A percentile compares a stretch with the other conserved stretches of the same genome.
phyloP scores from a whole-genome alignment of 2,797 vertebrate genomes.

The Phrynocephalus vlangalii region DNA sequence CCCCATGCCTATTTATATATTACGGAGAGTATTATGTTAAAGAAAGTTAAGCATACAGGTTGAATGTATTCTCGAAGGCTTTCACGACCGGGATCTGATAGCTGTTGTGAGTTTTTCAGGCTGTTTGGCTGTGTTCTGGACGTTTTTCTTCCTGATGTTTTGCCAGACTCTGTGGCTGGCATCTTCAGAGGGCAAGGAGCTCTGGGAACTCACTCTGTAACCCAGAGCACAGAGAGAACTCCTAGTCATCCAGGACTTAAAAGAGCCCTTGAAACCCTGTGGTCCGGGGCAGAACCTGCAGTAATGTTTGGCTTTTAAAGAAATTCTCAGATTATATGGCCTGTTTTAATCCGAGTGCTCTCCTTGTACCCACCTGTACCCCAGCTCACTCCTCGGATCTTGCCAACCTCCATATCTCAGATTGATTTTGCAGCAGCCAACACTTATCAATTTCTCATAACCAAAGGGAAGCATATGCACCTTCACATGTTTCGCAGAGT shows the following conservation, averaged over 20 bases:
- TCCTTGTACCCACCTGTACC: not conserved
- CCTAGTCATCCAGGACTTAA: no score
- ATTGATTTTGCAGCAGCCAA: not conserved
- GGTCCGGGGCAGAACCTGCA: not conserved
- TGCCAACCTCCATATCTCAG: not conserved
- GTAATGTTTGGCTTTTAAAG: not conserved
- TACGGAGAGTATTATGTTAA: not conserved
- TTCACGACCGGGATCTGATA: no score
- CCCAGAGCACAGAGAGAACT: no score
- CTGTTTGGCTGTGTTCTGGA: no score
- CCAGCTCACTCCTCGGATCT: not conserved
- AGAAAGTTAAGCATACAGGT: not conserved
- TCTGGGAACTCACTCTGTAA: no score
- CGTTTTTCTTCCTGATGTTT: no score
- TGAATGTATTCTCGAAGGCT: no score
- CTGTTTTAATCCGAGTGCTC: not conserved
- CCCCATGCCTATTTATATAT: not conserved
- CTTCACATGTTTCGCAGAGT: not conserved
- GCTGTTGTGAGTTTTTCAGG: no score
- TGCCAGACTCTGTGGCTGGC: no score
- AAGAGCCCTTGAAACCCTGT: not conserved
- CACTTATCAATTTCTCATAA: not conserved
- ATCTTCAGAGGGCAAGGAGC: no score
- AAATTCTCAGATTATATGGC: not conserved
- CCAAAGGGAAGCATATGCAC: not conserved